Evolutionary conservation across 2,888 invertebrate genomes (phyloP).

Genomic region (Drosophila picticornis): DNA sequence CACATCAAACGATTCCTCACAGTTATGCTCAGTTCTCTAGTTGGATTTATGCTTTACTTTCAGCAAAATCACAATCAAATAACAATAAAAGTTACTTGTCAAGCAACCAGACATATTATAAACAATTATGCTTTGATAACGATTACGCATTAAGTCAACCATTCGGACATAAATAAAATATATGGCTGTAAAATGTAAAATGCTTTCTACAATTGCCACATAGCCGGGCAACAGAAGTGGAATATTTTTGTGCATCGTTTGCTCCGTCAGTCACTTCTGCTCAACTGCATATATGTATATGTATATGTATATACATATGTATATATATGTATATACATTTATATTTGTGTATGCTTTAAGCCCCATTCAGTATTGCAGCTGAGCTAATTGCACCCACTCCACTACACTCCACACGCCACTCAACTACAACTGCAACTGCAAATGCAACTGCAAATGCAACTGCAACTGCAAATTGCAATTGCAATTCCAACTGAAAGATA

Average conservation of each 20-base stretch:
- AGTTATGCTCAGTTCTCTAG: neutral
- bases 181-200: neutral
- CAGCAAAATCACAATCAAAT: neutral
- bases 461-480: conserved; percentile 3
- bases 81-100: neutral
- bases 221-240: neutral
- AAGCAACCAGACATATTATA: neutral
- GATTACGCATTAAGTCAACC: neutral
- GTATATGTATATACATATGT: neutral
- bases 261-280: neutral
- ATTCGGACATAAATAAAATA: neutral
- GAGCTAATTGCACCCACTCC: conserved; percentile 55
- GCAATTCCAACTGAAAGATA: conserved; percentile 17
- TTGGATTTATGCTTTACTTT: neutral
- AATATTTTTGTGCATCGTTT: neutral
- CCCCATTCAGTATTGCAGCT: conserved; percentile 23
- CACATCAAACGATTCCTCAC: neutral
- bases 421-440: conserved; percentile 12
- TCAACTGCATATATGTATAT: neutral
- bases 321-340: neutral
- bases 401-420: conserved; percentile 23
- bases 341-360: conserved; percentile 8
- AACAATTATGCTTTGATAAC: neutral
- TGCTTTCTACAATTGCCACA: neutral
- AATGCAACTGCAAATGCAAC: conserved; percentile 8